Evolutionary conservation across 2,113 vertebrate genomes (phyloP), one percentile per base, ranked within the genome.

Genomic region (Pteronura brasiliensis): DNA sequence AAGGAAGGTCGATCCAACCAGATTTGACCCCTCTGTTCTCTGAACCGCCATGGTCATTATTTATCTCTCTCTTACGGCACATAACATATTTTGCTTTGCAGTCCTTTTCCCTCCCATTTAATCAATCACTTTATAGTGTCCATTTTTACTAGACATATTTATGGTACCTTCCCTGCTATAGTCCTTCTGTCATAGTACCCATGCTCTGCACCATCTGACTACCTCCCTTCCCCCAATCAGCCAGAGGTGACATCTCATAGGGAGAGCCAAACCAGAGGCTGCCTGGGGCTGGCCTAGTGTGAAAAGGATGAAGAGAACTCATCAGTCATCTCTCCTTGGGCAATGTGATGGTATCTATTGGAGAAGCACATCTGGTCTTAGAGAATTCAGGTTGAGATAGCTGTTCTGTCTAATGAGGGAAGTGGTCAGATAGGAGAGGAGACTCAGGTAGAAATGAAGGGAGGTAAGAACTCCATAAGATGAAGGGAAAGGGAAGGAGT

Each of bases 131-230:
- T 85, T 89, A 23, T n/a, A 77, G 14, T 76, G 47, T 57, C 42
- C 49, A 71, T 52, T 90, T 93, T 97, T 79, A 81, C 17, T 69
- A 94, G 44, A 74, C 36, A 92, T 81, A 91, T 74, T 93, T 94
- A 88, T 36, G 20, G 14, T 74, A 23, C 9, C 61, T 92, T 17
- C 34, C 42, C 42, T 93, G 13, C 7, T 21, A 44, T 2, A 42
- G 36, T 81, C 55, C 34, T 63, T 90, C 55, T n/a, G 57, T 88
- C 63, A 55, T 25, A 44, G 52, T 9, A 21, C 29, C 23, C 57
- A 18, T 27, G 29, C 9, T 83, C 44, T 39, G 17, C 4, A 65
- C 59, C 69, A 39, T 74, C 39, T 61, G 44, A 79, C 14, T 11
- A n/a, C 29, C 23, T 95, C 44, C 14, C 42, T 88, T 36, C 34